Evolutionary conservation across 2,113 vertebrate species (phyloP).

Genomic region (Ailurus styani): DNA sequence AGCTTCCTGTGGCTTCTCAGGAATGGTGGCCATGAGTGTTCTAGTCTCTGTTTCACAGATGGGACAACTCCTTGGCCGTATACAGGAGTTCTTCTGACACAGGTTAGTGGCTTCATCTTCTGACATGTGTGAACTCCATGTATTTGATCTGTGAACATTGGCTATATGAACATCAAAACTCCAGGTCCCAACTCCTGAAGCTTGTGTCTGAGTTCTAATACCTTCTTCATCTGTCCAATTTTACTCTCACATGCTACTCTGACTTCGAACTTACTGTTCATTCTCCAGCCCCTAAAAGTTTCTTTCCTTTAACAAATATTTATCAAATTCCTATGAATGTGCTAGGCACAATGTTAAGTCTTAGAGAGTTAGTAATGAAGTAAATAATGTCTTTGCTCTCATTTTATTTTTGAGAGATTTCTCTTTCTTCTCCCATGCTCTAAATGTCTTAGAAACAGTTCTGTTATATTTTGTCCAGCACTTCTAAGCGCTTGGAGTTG

Average conservation of each 20-base stretch:
- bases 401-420: neutral
- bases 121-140: neutral
- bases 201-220: neutral
- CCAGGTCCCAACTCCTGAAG: neutral
- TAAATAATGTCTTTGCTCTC: neutral
- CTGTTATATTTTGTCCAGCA: neutral
- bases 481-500: neutral
- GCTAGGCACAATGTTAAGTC: neutral
- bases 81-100: neutral
- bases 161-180: neutral
- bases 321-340: neutral
- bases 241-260: neutral
- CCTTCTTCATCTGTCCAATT: neutral
- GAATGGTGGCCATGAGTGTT: neutral
- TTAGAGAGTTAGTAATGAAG: neutral
- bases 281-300: neutral
- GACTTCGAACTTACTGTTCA: neutral
- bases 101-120: neutral
- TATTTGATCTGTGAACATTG: neutral
- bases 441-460: neutral
- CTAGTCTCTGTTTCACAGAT: neutral
- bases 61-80: neutral
- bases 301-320: neutral
- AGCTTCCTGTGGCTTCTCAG: neutral
- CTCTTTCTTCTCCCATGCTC: neutral